These are phyloP conservation scores for Anaspis maculata DNA, from an alignment of 2,888 invertebrate species.

Conservation along the genomic window DNA sequence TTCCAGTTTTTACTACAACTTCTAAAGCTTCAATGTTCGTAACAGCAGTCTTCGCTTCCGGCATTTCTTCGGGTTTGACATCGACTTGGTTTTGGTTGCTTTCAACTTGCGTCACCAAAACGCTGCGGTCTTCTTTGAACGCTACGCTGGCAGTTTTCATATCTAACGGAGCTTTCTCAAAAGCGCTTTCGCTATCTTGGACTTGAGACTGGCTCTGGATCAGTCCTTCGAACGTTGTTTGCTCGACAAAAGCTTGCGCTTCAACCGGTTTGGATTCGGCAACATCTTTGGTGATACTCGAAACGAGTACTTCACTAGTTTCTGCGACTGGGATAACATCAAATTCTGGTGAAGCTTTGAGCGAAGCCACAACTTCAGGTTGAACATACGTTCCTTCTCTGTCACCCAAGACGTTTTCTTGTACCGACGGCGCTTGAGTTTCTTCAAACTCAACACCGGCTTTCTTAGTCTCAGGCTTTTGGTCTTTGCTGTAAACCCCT, in stretches of 20 bases:
- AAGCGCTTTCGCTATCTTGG: constrained; percentile 39
- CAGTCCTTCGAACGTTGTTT: constrained; percentile 41
- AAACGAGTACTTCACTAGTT: constrained; percentile 36
- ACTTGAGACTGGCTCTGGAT: constrained; percentile 38
- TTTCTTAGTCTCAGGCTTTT: constrained; percentile 41
- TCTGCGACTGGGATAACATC: constrained; percentile 42
- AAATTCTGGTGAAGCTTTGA: constrained; percentile 36
- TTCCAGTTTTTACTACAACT: constrained; percentile 45
- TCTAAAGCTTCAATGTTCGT: constrained; percentile 39
- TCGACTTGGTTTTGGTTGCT: constrained; percentile 43
- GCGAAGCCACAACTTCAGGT: constrained; percentile 29
- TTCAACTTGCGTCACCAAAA: constrained; percentile 45
- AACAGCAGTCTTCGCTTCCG: constrained; percentile 34
- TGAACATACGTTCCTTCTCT: constrained; percentile 38
- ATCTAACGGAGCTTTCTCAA: constrained; percentile 38
- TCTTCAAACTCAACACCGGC: constrained; percentile 41
- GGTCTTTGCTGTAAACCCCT: constrained; percentile 42
- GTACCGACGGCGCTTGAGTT: constrained; percentile 42
- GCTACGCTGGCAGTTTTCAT: constrained; percentile 39
- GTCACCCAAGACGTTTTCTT: constrained; percentile 44
- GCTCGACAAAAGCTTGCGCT: constrained; percentile 43
- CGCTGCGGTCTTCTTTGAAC: constrained; percentile 39
- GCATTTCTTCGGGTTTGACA: constrained; percentile 33
- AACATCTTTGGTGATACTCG: constrained; percentile 28
- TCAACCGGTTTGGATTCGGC: constrained; percentile 31